Evolutionary conservation across 2,888 invertebrate genomes (phyloP).

Genomic region (Lasioglossum marginatum): DNA sequence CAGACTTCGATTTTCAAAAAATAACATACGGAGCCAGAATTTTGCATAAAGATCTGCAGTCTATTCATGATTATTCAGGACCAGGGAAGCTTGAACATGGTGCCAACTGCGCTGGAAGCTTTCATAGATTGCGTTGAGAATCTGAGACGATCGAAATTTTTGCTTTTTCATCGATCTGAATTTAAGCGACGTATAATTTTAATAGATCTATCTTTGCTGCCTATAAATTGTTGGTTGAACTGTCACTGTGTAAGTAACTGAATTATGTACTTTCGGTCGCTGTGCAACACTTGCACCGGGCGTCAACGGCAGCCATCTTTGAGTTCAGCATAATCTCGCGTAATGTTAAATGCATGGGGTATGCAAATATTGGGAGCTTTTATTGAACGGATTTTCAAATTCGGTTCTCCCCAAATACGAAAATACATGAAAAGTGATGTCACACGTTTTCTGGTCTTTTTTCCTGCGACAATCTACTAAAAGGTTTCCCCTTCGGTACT

Average conservation of each 20-base stretch:
- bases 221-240: neutral
- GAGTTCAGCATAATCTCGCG: neutral
- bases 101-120: neutral
- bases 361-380: neutral
- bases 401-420: neutral
- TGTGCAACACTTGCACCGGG: neutral
- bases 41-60: conserved; percentile 2
- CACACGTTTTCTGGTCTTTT: neutral
- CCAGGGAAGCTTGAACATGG: neutral
- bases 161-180: neutral
- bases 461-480: neutral
- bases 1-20: neutral
- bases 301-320: conserved; percentile 1
- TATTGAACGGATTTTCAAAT: conserved; percentile 8
- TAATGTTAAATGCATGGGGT: neutral
- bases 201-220: neutral
- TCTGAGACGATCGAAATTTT: neutral
- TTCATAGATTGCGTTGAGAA: neutral
- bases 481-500: neutral
- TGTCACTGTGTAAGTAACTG: neutral
- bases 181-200: neutral
- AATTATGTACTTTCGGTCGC: neutral
- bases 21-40: neutral
- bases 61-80: conserved; percentile 5
- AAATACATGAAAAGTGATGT: neutral